These are phyloP conservation scores for Anoplophora glabripennis DNA, from an alignment of 1,140 invertebrate species.

Conservation along the genomic window DNA sequence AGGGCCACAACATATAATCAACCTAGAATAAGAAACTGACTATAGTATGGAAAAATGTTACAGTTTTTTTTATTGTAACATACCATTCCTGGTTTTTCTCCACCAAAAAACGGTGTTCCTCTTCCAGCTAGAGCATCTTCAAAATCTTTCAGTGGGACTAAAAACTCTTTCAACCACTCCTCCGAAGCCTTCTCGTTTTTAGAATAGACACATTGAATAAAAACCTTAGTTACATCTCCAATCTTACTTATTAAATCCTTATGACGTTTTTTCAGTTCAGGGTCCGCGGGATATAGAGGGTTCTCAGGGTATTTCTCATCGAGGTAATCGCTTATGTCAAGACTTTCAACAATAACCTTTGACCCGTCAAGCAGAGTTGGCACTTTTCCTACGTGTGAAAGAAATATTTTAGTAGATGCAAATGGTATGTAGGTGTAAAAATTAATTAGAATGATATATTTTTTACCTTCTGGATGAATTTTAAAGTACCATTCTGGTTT, in stretches of 20 bases:
- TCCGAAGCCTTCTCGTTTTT: conserved; percentile 31
- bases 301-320: conserved; percentile 74
- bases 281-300: conserved; percentile 69
- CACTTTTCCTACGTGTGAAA: conserved; percentile 61
- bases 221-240: conserved; percentile 45
- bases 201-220: conserved; percentile 27
- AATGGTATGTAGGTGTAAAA: too few species aligned
- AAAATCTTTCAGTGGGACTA: conserved; percentile 60
- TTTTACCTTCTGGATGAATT: conserved; percentile 57
- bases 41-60: neutral
- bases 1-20: conserved; percentile 90
- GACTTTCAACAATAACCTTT: conserved; percentile 73
- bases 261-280: conserved; percentile 71
- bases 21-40: conserved; percentile 41
- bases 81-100: conserved; percentile 69
- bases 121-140: conserved; percentile 65
- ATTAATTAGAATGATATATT: too few species aligned
- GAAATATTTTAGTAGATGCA: too few species aligned
- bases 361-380: conserved; percentile 69
- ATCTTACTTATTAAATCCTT: conserved; percentile 73
- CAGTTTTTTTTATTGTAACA: neutral
- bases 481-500: conserved; percentile 82
- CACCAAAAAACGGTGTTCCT: conserved; percentile 65
- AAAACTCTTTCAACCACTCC: conserved; percentile 35
- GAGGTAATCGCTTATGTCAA: conserved; percentile 79